A percentile compares a stretch with the other conserved stretches of the same genome.
phyloP scores from a whole-genome alignment of 2,797 vertebrate genomes.

The Peromyscus nudipes region DNA sequence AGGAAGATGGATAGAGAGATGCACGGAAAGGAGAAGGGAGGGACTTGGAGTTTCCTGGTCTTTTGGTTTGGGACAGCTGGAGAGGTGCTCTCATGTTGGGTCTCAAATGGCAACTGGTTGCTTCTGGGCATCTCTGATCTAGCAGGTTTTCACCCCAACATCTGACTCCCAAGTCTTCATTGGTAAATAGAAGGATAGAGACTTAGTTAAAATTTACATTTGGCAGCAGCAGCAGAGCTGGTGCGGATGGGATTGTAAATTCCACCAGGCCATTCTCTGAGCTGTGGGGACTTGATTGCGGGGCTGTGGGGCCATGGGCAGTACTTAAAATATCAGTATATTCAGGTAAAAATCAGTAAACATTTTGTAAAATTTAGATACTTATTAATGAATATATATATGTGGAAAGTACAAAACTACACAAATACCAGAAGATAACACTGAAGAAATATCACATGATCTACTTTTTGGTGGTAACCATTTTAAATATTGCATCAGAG shows the following conservation, averaged over 20 bases:
- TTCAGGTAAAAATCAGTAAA: neutral
- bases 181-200: neutral
- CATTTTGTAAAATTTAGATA: neutral
- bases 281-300: fast-evolving
- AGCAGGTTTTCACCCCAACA: neutral
- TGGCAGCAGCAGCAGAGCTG: neutral
- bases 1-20: neutral
- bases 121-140: neutral
- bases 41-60: neutral
- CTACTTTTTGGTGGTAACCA: neutral
- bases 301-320: fast-evolving
- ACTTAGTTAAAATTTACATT: neutral
- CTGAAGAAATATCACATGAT: neutral
- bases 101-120: neutral
- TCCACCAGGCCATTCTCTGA: neutral
- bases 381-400: neutral
- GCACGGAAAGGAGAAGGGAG: neutral
- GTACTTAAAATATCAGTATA: neutral
- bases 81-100: neutral
- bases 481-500: neutral
- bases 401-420: neutral
- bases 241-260: neutral
- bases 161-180: neutral
- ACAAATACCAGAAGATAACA: neutral
- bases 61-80: neutral